Conservation (phyloP, 2,113 vertebrate genomes). For the Vireo altiloquus region DNA sequence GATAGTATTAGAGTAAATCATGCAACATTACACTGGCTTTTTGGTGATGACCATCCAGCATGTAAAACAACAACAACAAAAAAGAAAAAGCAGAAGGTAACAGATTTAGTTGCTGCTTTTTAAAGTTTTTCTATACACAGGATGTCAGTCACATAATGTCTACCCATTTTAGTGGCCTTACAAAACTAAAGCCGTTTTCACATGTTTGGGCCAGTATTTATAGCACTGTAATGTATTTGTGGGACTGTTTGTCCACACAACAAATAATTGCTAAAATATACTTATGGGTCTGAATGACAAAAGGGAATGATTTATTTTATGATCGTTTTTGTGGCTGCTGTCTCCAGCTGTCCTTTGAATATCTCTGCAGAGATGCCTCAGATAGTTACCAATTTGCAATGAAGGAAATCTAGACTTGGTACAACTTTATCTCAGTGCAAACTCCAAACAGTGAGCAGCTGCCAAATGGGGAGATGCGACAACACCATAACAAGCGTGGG, state of each 20-base stretch:
- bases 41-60: neutral
- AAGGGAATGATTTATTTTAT: neutral
- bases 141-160: neutral
- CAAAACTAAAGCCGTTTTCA: neutral
- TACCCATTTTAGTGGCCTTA: conserved; percentile 20
- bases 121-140: neutral
- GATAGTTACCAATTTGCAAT: neutral
- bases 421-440: neutral
- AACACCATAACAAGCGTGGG: neutral
- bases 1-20: neutral
- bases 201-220: neutral
- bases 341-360: neutral
- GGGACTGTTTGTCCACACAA: neutral
- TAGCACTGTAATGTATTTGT: neutral
- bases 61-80: neutral
- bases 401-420: neutral
- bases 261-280: neutral
- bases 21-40: neutral
- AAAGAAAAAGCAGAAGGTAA: neutral
- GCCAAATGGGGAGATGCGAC: neutral
- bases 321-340: neutral
- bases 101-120: neutral
- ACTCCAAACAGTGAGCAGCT: neutral
- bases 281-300: neutral
- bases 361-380: neutral